Evolutionary conservation across 2,888 invertebrate species (phyloP), one percentile per base, ranked within the genome.

Genomic region (Hypena proboscidalis): DNA sequence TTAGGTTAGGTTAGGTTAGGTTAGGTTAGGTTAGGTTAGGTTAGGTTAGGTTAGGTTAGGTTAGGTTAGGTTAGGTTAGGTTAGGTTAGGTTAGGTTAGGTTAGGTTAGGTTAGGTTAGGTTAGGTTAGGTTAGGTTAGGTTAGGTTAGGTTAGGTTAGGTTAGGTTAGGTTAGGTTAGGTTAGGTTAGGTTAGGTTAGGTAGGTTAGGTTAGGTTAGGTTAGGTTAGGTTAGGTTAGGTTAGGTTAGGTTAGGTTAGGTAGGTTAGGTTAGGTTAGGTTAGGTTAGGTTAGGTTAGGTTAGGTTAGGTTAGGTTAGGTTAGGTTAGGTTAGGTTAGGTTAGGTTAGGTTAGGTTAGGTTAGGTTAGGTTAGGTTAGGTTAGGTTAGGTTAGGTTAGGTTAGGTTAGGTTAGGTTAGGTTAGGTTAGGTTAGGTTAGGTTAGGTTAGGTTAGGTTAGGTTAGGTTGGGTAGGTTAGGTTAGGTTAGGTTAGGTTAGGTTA

Each of bases 401-500:
- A 47, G 47, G 44, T 44, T 44, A 44, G 42, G 44, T 44, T 44
- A 44, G 44, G 44, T 44, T 44, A 44, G 46, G 46, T 46, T 46
- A 46, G 46, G 49, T 49, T 49, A 49, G 48, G 48, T 49, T 49
- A 49, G 48, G 48, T 49, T 49, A 49, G 49, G 49, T 48, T 48
- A 48, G 48, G 48, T 48, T 48, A 48, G 47, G 48, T 48, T 43
- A 39, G 48, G 42, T 42, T 48, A 43, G 48, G 48, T 48, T 48
- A 48, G 48, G 48, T 48, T 48, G 42, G 48, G 48, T 48, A 48
- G 48, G 48, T 48, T 48, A 48, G 48, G 48, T 48, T 48, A 42
- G 48, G 48, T 48, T 48, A 48, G 48, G 47, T 47, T 47, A 47
- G 47, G 47, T 47, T 47, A 40, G 47, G 41, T 39, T 45, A 39